Conservation (phyloP, 2,113 vertebrate genomes). For the Empidonax alnorum region DNA sequence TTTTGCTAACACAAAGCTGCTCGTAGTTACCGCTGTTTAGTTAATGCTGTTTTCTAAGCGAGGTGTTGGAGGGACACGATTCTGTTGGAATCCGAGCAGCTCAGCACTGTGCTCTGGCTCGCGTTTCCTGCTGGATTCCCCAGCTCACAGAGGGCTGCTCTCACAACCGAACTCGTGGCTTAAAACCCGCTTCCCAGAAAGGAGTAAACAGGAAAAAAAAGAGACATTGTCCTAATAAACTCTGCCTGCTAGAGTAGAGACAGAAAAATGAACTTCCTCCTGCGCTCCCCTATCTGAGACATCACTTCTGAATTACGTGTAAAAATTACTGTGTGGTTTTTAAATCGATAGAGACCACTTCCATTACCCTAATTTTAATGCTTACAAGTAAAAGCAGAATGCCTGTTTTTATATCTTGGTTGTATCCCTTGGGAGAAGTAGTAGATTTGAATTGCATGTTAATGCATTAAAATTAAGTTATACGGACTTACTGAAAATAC, state of each 20-base stretch:
- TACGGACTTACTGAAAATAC: neutral
- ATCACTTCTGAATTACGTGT: neutral
- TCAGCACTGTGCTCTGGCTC: neutral
- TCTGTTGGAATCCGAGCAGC: neutral
- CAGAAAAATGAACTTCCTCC: neutral
- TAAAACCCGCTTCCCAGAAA: neutral
- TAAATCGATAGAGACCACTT: neutral
- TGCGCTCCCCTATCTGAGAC: neutral
- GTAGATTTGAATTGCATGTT: neutral
- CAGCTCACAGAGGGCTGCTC: neutral
- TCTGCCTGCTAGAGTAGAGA: neutral
- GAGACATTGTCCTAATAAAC: neutral
- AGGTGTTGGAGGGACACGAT: fast-evolving
- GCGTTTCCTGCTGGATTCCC: neutral
- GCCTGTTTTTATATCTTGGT: neutral
- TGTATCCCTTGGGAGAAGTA: neutral
- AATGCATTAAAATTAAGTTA: neutral
- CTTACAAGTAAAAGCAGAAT: neutral
- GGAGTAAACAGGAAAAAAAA: neutral
- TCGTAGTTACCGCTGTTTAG: fast-evolving
- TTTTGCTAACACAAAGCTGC: neutral
- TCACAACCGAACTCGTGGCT: neutral
- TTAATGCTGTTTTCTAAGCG: neutral
- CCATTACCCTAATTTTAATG: neutral
- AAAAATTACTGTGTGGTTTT: neutral